Percentiles rank a stretch among this genome's conserved stretches.
phyloP scores from a whole-genome alignment of 2,113 vertebrate species.

The Fregata magnificens region DNA sequence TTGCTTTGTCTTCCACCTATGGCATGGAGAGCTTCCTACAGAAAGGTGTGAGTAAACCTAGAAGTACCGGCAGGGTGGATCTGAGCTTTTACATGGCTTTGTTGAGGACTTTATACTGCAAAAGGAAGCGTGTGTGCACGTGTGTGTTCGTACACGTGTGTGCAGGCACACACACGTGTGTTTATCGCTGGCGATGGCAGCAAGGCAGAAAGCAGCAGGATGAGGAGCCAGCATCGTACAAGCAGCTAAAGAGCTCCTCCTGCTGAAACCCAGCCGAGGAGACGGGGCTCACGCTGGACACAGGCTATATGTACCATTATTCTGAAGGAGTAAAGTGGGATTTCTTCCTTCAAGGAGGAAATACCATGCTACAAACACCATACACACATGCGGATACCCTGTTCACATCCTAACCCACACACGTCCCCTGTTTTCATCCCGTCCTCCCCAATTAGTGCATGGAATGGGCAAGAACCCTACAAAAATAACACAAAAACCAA shows the following conservation, averaged over 20 bases:
- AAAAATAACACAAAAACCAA: background rate
- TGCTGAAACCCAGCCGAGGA: background rate
- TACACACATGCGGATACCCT: accelerated
- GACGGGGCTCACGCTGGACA: background rate
- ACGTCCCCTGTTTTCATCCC: background rate
- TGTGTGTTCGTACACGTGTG: accelerated
- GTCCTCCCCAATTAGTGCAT: accelerated
- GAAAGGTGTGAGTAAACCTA: background rate
- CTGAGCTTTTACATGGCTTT: background rate
- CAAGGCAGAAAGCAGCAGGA: background rate
- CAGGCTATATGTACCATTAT: accelerated
- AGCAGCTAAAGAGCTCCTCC: slow-evolving; percentile 54
- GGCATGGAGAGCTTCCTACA: accelerated
- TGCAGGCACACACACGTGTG: background rate
- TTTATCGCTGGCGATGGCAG: background rate
- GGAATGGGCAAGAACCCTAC: background rate
- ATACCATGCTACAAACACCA: accelerated
- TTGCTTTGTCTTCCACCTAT: background rate
- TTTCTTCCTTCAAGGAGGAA: background rate
- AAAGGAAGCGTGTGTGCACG: background rate
- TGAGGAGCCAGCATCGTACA: background rate
- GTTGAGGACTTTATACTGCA: accelerated
- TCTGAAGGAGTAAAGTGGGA: accelerated
- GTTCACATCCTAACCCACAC: background rate
- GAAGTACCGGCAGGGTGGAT: accelerated